Conservation (phyloP, 2,888 invertebrate genomes). For the Thyatira batis region DNA sequence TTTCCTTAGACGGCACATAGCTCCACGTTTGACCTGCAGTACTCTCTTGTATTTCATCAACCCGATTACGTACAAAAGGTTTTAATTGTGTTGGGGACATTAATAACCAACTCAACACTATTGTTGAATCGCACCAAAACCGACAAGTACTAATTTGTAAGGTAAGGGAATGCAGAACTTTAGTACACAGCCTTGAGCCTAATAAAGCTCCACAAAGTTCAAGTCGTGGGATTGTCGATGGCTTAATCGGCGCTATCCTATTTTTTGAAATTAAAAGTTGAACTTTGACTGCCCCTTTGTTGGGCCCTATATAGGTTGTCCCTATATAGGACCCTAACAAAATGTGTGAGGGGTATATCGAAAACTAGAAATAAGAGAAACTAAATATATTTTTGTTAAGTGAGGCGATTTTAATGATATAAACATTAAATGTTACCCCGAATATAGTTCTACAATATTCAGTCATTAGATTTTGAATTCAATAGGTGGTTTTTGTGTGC, state of each 20-base stretch:
- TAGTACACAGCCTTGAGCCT: constrained; percentile 19
- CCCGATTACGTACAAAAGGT: constrained; percentile 25
- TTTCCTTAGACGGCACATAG: constrained; percentile 26
- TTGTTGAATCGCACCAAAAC: constrained; percentile 31
- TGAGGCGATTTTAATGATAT: too few relatives aligned
- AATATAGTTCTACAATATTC: too few relatives aligned
- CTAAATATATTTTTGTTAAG: too few relatives aligned
- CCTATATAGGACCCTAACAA: too few relatives aligned
- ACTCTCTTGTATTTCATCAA: constrained; percentile 28
- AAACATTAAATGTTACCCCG: too few relatives aligned
- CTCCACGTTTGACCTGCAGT: constrained; percentile 19
- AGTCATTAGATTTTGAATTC: too few relatives aligned
- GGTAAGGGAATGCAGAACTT: constrained; percentile 17
- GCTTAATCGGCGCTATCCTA: constrained; percentile 22
- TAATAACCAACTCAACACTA: constrained; percentile 28
- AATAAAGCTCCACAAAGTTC: constrained; percentile 33
- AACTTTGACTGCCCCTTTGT: too few relatives aligned
- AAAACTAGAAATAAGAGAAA: too few relatives aligned
- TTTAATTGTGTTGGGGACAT: constrained; percentile 16
- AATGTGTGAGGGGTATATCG: too few relatives aligned
- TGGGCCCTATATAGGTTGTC: too few relatives aligned
- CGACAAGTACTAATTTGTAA: constrained; percentile 2
- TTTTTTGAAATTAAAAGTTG: constrained; percentile 22
- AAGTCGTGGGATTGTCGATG: constrained; percentile 24
- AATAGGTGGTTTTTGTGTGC: too few relatives aligned